A percentile compares a stretch with the other conserved stretches of the same genome.
Conservation (phyloP, 2,113 vertebrate species). For the Anoplopoma fimbria region DNA sequence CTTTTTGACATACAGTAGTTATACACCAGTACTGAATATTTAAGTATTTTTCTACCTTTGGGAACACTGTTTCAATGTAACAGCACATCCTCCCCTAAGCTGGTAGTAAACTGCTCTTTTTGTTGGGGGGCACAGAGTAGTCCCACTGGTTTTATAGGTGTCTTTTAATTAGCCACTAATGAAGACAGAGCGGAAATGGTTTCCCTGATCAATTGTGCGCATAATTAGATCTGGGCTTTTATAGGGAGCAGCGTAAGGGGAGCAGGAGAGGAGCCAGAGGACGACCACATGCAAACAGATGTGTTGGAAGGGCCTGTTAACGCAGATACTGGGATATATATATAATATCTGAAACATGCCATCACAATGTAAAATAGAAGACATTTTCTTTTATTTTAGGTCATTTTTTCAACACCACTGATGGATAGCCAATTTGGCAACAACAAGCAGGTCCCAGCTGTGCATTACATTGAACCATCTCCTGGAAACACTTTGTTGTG, state of each 20-base stretch:
- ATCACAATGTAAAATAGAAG: neutral
- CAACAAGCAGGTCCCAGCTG: neutral
- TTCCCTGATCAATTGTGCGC: constrained; percentile 71
- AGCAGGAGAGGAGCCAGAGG: neutral
- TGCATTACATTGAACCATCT: neutral
- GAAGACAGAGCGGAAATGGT: constrained; percentile 67
- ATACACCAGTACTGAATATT: neutral
- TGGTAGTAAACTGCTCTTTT: neutral
- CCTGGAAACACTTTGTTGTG: neutral
- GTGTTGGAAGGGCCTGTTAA: constrained; percentile 1
- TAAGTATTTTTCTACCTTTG: neutral
- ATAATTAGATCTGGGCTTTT: constrained; percentile 70
- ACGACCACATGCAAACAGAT: constrained; percentile 1
- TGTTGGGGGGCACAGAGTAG: constrained; percentile 9
- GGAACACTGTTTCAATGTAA: neutral
- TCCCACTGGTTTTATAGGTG: constrained; percentile 53
- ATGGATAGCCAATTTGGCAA: neutral
- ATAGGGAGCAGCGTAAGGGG: constrained; percentile 10
- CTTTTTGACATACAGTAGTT: neutral
- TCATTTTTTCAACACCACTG: neutral
- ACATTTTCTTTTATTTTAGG: too few species aligned
- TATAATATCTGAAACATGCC: neutral
- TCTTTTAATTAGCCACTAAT: constrained; percentile 77
- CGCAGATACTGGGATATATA: neutral
- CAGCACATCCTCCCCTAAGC: neutral